Base-by-base conservation (phyloP, 2,797 vertebrate species). In the Mormyrops attenuatus region DNA sequence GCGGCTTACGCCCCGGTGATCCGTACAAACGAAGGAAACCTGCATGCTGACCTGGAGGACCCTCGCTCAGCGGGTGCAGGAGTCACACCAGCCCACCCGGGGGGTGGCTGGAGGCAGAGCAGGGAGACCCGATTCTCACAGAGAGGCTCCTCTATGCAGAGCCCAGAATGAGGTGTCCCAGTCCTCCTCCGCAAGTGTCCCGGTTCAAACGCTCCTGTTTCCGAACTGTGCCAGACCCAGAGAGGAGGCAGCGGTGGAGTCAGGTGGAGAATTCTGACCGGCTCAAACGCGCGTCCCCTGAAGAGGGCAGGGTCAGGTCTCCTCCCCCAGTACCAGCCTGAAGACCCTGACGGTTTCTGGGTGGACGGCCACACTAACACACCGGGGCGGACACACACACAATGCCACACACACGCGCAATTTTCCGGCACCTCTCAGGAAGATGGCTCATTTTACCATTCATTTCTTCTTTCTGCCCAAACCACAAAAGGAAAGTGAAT, bases 1-100 rank as follows among this genome's bases (percentile, higher is more conserved):
- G 90, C 97, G 97, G 95, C 95, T 97, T 92, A 99, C 98, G 85
- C 98, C 98, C 63, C 97, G 96, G 89, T 98, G 98, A 93, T 99
- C 99, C 0, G 98, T 98, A 94, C 98, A 99, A 87, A 97, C 96
- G 60, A 99, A 96, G 1, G 99, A 99, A 90, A 99, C 99, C 95
- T 99, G 98, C 99, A 99, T 99, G 91, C 84, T 90, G 91, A 90
- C 89, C 53, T 0, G 7, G 55, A 89, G 38, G 86, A 55, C 66
- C 66, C 53, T 0, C 3, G 47, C 88, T 52, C 88, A 89, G 85
- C 8, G 85, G 69, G 17, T 66, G 87, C 26, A 85, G 88, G 5
- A 88, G 20, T 11, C 49, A 0, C 20, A 49, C 50, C 55, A 49
- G 87, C 87, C 30, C 87, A n/a, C 17, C 7, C 9, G 2, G 47